Evolutionary conservation across 2,113 vertebrate species (phyloP), one percentile per base, ranked within the genome.

Genomic region (Nothoprocta perdicaria): DNA sequence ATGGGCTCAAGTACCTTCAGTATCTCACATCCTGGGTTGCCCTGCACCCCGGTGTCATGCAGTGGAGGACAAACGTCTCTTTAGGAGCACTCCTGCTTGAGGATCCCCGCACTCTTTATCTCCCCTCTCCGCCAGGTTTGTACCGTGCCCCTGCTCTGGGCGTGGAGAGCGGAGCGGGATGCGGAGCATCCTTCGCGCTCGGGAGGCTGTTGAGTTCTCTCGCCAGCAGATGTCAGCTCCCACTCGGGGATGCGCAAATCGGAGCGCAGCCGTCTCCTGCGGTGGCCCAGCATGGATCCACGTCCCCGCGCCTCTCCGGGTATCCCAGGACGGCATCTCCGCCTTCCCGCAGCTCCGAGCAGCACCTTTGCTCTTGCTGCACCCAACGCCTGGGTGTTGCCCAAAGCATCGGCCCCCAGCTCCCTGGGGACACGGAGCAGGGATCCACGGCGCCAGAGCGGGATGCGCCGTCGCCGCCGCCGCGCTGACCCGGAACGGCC

Each of bases 151-250:
- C 38, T 19, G 0, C 10, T 16, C 18, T 2, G 18, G 46, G 29
- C n/a, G 2, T 2, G 27, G 69, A 1, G 11, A 27, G 15, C 6
- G 7, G 8, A 5, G 43, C 0, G 6, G 71, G n/a, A 4, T 1
- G 4, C 14, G 10, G 80, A 48, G 7, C 22, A 2, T 41, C 52
- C 48, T 14, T 1, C 1, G 12, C 55, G 35, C 23, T 57, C 18
- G 33, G 2, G 4, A 50, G 63, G 81, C 55, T 45, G 77, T 85
- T 14, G 50, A 69, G 69, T 3, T 35, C 61, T 88, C 43, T 40
- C 2, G 33, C 94, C 94, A 91, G 88, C 92, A 95, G 94, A 76
- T 90, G 90, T 93, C 94, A 95, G 92, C 90, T 92, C 78, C 88
- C 33, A 45, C 55, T 79, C 19, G 82, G 85, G 88, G 75, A 69